A percentile compares a stretch with the other conserved stretches of the same genome.
These are phyloP conservation scores for Drosophila micromelanica DNA, from an alignment of 1,140 invertebrate genomes.

Conservation along the genomic window DNA sequence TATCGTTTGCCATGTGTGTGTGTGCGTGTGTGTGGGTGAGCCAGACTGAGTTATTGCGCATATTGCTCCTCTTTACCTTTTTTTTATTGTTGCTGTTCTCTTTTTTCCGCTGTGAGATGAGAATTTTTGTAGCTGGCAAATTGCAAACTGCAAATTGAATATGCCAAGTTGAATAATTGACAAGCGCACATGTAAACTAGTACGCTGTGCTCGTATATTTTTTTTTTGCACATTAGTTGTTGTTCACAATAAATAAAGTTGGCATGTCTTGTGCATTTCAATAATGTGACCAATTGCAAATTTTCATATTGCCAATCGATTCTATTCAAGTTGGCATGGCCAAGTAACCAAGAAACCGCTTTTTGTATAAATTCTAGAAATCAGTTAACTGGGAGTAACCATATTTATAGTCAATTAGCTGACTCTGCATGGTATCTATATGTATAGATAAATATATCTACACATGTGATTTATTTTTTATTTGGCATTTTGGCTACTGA, in stretches of 20 bases:
- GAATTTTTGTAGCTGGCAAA: conserved; percentile 12
- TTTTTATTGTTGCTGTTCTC: conserved; percentile 2
- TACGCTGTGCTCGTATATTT: conserved; percentile 10
- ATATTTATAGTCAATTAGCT: conserved; percentile 5
- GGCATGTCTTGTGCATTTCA: conserved; percentile 17
- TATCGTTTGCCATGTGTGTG: neutral
- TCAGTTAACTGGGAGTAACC: conserved; percentile 1
- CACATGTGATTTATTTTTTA: conserved; percentile 7
- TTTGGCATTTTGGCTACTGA: neutral
- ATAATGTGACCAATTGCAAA: conserved; percentile 7
- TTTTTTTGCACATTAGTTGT: neutral
- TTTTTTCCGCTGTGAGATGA: conserved; percentile 8
- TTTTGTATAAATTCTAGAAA: conserved; percentile 4
- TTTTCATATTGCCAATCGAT: conserved; percentile 8
- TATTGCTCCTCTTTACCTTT: conserved; percentile 30
- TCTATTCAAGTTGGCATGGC: neutral
- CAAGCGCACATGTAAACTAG: conserved; percentile 29
- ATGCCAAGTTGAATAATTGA: conserved; percentile 33
- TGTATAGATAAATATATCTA: neutral
- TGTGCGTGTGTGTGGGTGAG: conserved; percentile 1
- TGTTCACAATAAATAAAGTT: conserved; percentile 30
- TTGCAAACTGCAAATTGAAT: conserved; percentile 34
- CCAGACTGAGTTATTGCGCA: conserved; percentile 12
- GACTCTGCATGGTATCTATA: neutral
- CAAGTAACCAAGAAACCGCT: conserved; percentile 7